Evolutionary conservation across 1,140 invertebrate species (phyloP), one percentile per base, ranked within the genome.

Genomic region (Drosophila guanche): DNA sequence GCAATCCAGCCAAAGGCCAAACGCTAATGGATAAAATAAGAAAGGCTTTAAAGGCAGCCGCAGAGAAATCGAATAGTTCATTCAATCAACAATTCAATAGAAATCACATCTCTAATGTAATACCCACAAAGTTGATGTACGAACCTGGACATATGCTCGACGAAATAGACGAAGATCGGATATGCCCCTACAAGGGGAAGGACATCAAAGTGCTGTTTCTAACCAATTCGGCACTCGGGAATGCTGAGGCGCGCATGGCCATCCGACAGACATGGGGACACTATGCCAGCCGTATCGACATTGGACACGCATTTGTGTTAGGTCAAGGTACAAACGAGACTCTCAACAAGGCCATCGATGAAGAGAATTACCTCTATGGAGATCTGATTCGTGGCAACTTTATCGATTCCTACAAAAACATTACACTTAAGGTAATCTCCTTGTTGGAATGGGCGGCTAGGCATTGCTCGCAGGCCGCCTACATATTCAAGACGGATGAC

Each of bases 201-300:
- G 92, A 93, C 27, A 92, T 95, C 72, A 93, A 93, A 61, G 90
- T 97, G n/a, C 83, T 97, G 16, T 94, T 97, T 51, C 89, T 96
- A 3, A 94, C 97, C 25, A 96, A 96, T 73, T 97, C 96, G 1
- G 96, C 97, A 2, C 96, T 95, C n/a, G 93, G 92, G 6, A 96
- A 97, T 90, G 92, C 93, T 10, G 94, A 94, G n/a, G 95, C 96
- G 8, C 92, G 97, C 33, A 94, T 94, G 77, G 96, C 96, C 6
- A 96, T 97, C 47, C 92, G 97, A 40, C 94, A 96, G 79, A 97
- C 96, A 0, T 98, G 97, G 97, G 97, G 96, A 12, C 95, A 96
- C 85, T 96, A 93, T 91, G 94, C 94, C 12, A 93, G 93, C 45
- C 92, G 96, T 29, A 93, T 93, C 40, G 96, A 97, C 90, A 93